Base-by-base conservation (phyloP, 2,113 vertebrate genomes). In the Melanotaenia duboulayi region DNA sequence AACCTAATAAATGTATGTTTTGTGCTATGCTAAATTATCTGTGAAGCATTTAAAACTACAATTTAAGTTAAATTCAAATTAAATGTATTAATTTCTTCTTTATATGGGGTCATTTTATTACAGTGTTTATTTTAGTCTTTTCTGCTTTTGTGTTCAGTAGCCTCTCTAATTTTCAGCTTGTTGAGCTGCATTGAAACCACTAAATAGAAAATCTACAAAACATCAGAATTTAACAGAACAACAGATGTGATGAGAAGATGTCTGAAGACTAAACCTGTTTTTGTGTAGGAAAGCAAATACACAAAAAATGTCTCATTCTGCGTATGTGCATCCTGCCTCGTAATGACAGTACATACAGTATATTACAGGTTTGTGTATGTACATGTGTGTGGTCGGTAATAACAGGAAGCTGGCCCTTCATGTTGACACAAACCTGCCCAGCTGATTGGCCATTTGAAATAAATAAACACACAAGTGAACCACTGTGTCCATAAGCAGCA, bases 341-440 rank as follows among this genome's bases (percentile, higher is more conserved):
- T 75, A 77, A 50, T 69, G 85, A 78, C 46, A 62, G 56, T 19
- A 71, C 69, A 63, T 74, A 37, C 67, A 61, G 48, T 60, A 74
- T 66, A 79, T 80, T 77, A 58, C 39, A 81, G 58, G 76, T 74
- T 70, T 82, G 76, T 87, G 58, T 82, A 73, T 69, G 46, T 76
- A 56, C 3, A 60, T 76, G 57, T 58, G 37, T 89, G 81, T 83
- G 78, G 82, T 81, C 75, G 84, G 89, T 78, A 92, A 92, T 93
- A 93, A 93, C 93, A 93, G 93, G 93, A 94, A 92, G 86, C 76
- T 42, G 69, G 74, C 62, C 72, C 85, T 87, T 82, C 52, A 64
- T 86, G 88, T 91, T 94, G 90, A 91, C 89, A 84, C 87, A 91
- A 92, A 91, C 87, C 84, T 91, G 80, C 76, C 56, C 44, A 61